phyloP scores from a whole-genome alignment of 2,113 vertebrate species.

The Dromiciops gliroides region DNA sequence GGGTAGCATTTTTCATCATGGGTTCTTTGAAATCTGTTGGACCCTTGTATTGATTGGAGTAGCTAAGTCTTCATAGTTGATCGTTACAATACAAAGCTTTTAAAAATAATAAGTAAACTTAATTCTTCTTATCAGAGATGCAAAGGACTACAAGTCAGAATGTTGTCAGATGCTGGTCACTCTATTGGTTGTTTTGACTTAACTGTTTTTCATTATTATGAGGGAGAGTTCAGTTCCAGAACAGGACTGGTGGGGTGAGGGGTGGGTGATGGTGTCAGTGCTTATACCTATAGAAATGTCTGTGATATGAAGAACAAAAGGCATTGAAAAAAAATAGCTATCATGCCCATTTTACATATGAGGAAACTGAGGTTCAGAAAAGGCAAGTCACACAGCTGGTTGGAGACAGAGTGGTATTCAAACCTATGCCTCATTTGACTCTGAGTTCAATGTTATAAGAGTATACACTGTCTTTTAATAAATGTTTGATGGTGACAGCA shows the following conservation, averaged over 20 bases:
- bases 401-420: not conserved
- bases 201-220: not conserved
- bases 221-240: not conserved
- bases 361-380: not conserved
- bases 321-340: not conserved
- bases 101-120: not conserved
- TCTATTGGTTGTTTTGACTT: not conserved
- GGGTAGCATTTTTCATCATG: not conserved
- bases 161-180: not conserved
- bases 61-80: not conserved
- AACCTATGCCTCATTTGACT: not conserved
- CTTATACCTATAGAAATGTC: not conserved
- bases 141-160: not conserved
- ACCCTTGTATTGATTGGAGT: not conserved
- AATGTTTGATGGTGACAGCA: not conserved
- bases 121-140: not conserved
- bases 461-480: not conserved
- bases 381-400: not conserved
- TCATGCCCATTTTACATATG: not conserved
- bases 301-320: not conserved
- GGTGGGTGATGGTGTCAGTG: not conserved
- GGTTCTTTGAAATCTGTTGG: not conserved
- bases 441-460: fast-evolving
- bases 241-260: not conserved
- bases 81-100: not conserved